These are phyloP conservation scores for Brachylomia viminalis DNA, from an alignment of 2,888 invertebrate species.

Conservation along the genomic window DNA sequence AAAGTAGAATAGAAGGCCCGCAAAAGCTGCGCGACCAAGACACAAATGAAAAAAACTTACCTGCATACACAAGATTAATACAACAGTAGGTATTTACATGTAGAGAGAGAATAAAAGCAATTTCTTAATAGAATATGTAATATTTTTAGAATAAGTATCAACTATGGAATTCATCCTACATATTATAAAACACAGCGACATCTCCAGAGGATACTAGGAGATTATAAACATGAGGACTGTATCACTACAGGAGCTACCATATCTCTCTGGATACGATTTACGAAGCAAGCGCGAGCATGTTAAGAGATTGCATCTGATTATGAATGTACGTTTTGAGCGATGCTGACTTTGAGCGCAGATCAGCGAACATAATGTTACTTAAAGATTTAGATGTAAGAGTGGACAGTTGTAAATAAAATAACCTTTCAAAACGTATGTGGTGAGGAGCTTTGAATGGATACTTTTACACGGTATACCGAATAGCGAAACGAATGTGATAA, in stretches of 20 bases:
- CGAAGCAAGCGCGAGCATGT: slow-evolving; percentile 4
- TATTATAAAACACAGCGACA: neutral
- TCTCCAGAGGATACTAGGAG: slow-evolving; percentile 14
- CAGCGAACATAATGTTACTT: neutral
- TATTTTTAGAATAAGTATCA: neutral
- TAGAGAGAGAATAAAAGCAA: neutral
- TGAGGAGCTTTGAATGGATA: neutral
- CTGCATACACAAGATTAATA: neutral
- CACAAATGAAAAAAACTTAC: neutral
- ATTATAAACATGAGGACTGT: slow-evolving; percentile 29
- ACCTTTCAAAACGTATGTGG: neutral
- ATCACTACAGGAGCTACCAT: neutral
- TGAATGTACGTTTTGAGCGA: slow-evolving; percentile 1
- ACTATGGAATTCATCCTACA: neutral
- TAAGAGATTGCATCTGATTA: slow-evolving; percentile 42
- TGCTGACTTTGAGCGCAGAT: slow-evolving; percentile 11
- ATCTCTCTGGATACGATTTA: slow-evolving; percentile 29
- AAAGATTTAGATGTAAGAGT: neutral
- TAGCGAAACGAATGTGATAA: too few relatives aligned
- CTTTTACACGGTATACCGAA: neutral
- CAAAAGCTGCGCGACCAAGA: neutral
- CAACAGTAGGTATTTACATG: neutral
- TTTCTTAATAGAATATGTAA: neutral
- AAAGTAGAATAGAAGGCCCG: neutral
- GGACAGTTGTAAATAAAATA: neutral